Evolutionary conservation across 2,888 invertebrate genomes (phyloP).

Genomic region (Morpho helenor): DNA sequence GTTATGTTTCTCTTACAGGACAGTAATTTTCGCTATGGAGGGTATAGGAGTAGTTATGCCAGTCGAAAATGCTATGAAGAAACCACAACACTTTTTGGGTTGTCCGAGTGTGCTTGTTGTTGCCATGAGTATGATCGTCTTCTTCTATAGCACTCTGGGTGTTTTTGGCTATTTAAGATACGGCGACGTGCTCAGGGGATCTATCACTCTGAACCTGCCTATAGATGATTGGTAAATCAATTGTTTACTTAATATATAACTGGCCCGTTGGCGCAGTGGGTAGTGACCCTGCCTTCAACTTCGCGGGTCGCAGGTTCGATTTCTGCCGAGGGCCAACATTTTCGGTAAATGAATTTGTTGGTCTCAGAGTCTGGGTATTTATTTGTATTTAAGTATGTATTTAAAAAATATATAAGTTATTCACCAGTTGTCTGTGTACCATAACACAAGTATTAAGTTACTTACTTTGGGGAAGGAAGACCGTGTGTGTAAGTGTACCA

Average conservation of each 20-base stretch:
- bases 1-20: slow-evolving; percentile 69
- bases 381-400: too few relatives aligned
- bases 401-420: too few relatives aligned
- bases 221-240: slow-evolving; percentile 76
- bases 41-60: slow-evolving; percentile 96
- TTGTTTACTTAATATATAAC: not conserved
- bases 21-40: slow-evolving; percentile 98
- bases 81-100: slow-evolving; percentile 88
- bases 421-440: too few relatives aligned
- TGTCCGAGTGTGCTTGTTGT: slow-evolving; percentile 91
- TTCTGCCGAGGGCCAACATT: too few relatives aligned
- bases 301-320: too few relatives aligned
- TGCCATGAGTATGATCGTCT: slow-evolving; percentile 89
- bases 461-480: too few relatives aligned
- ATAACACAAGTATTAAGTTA: too few relatives aligned
- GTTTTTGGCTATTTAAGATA: slow-evolving; percentile 94
- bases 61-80: slow-evolving; percentile 93
- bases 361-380: too few relatives aligned
- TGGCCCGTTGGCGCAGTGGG: too few relatives aligned
- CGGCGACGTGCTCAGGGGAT: slow-evolving; percentile 84
- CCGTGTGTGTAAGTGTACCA: too few relatives aligned
- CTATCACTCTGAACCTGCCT: slow-evolving; percentile 93
- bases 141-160: slow-evolving; percentile 89
- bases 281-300: too few relatives aligned
- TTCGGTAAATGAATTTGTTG: too few relatives aligned